Conservation (phyloP, 2,888 invertebrate genomes). For the Spisula subtruncata region DNA sequence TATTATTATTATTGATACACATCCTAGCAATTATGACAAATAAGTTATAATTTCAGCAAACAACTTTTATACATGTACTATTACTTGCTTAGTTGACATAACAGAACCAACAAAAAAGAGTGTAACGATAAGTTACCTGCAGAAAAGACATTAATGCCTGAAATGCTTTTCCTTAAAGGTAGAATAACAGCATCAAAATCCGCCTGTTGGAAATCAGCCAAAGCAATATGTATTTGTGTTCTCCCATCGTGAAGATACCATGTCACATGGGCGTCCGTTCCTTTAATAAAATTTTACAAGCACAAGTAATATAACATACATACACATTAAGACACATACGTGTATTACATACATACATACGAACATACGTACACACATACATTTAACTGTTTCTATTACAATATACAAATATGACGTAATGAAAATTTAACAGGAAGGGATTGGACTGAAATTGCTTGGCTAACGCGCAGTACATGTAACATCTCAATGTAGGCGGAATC, state of each 20-base stretch:
- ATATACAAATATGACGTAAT: not conserved
- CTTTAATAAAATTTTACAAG: not conserved
- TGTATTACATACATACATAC: not conserved
- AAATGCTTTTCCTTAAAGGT: not conserved
- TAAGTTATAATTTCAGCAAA: too few relatives aligned
- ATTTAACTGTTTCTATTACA: too few relatives aligned
- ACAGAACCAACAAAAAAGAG: too few relatives aligned
- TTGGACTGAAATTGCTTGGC: too few relatives aligned
- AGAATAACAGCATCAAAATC: not conserved
- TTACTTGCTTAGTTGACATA: too few relatives aligned
- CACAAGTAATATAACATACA: too few relatives aligned
- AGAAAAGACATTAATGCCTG: not conserved
- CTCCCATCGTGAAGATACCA: not conserved
- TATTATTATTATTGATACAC: too few relatives aligned
- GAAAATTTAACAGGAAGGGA: too few relatives aligned
- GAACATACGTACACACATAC: not conserved
- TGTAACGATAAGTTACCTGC: not conserved
- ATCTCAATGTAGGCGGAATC: too few relatives aligned
- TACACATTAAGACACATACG: not conserved
- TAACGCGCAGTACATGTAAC: too few relatives aligned
- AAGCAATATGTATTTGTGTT: conserved; percentile 1
- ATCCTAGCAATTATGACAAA: too few relatives aligned
- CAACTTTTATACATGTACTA: too few relatives aligned
- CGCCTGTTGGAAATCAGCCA: not conserved
- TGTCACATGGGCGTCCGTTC: not conserved